Evolutionary conservation across 2,797 vertebrate genomes (phyloP), one percentile per base, ranked within the genome.

Genomic region (Enteromius paludinosus): DNA sequence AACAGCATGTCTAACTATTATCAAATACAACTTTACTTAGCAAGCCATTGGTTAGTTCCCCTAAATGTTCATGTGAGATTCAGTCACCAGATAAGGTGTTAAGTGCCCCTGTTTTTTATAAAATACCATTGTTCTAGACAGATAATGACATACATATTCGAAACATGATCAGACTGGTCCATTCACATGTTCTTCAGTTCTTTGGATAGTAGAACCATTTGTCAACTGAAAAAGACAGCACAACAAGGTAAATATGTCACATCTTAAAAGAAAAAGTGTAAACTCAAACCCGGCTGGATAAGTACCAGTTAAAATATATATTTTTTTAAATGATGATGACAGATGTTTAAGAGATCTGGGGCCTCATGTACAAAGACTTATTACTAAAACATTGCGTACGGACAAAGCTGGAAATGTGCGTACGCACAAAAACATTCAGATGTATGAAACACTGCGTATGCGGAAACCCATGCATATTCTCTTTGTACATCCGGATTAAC

Each of bases 151-250:
- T 41, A 65, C 28, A 82, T 15, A 35, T 77, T 70, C 5, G 47
- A 69, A 69, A 59, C 38, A 77, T 83, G 82, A 64, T 84, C 18
- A 54, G 59, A 83, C 61, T 86, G 84, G 74, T 87, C 85, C 85
- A 47, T 74, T 84, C 74, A 52, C 77, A 14, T 49, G 64, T 59
- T 74, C 52, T 83, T 92, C 84, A 92, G 87, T 97, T 96, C 83
- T 89, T 96, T 91, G 95, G 92, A 85, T 94, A 95, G 93, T 97
- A 97, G 90, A 96, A 97, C 96, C 97, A 99, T 85, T 95, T 96
- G 88, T 99, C 96, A 70, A 98, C 97, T 98, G 93, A 15, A 88
- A 82, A 87, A 52, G 69, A 81, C 81, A 18, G 78, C 86, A 89
- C 74, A 69, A 20, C 75, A 76, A 8, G 68, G 15, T 41, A 10